These are phyloP conservation scores for Acanthornis magna DNA, from an alignment of 2,797 vertebrate genomes.

Conservation along the genomic window DNA sequence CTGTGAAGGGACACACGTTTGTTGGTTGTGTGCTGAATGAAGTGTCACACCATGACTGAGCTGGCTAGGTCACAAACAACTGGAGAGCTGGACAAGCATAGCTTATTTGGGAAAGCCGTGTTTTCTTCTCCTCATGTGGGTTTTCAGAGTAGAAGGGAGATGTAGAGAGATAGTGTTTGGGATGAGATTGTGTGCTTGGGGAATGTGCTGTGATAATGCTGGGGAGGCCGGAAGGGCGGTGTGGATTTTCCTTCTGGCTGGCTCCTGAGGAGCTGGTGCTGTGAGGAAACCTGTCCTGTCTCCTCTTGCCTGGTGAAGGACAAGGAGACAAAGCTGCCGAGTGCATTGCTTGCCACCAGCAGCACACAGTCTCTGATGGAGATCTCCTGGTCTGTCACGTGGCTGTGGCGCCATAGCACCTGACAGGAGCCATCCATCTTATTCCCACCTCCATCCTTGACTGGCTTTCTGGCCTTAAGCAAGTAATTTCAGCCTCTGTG, in stretches of 20 bases:
- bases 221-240: rapidly evolving
- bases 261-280: background rate
- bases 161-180: background rate
- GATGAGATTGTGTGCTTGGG: background rate
- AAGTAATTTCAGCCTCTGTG: background rate
- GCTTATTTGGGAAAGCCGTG: background rate
- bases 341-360: rapidly evolving
- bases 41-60: rapidly evolving
- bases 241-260: background rate
- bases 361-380: rapidly evolving
- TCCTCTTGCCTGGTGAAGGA: background rate
- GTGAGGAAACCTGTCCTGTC: background rate
- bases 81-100: rapidly evolving
- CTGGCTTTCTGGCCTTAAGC: background rate
- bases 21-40: background rate
- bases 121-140: background rate
- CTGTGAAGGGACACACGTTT: background rate
- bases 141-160: background rate
- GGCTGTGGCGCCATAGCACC: background rate
- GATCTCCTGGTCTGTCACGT: rapidly evolving
- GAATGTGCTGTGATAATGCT: background rate
- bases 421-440: background rate
- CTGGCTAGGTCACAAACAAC: background rate
- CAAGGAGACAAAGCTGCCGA: background rate
- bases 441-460: background rate